Percentiles rank a stretch among this genome's conserved stretches.
Evolutionary conservation across 2,797 vertebrate genomes (phyloP).

Genomic region (Paratrypauchen microcephalus): DNA sequence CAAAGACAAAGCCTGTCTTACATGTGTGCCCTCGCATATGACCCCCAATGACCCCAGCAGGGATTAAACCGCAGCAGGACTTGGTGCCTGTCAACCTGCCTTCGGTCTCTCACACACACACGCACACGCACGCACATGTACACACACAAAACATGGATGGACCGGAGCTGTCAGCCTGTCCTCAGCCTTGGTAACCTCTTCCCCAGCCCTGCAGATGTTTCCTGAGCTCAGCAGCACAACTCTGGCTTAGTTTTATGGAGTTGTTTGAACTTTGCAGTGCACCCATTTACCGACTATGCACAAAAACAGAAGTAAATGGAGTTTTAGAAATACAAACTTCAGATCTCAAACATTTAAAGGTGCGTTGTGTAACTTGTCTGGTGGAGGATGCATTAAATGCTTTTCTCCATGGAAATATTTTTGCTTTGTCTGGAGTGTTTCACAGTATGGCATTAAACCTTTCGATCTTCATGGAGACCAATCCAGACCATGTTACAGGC

Average conservation of each 20-base stretch:
- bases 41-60: slow-evolving; percentile 48
- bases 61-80: slow-evolving; percentile 60
- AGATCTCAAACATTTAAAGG: not conserved
- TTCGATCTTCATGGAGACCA: no score
- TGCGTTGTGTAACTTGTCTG: no score
- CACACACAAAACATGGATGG: slow-evolving; percentile 11
- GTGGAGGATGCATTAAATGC: no score
- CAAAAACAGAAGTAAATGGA: not conserved
- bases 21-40: slow-evolving; percentile 36
- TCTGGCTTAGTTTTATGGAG: not conserved
- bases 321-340: not conserved
- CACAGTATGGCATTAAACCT: no score
- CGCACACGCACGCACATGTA: not conserved
- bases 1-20: slow-evolving; percentile 39
- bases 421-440: no score
- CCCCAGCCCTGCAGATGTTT: slow-evolving; percentile 67
- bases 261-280: slow-evolving; percentile 14
- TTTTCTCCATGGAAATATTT: no score
- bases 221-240: slow-evolving; percentile 47
- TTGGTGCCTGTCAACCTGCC: slow-evolving; percentile 56
- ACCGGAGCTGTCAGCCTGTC: slow-evolving; percentile 47
- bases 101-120: slow-evolving; percentile 27
- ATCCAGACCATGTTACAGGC: no score
- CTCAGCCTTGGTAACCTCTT: slow-evolving; percentile 59
- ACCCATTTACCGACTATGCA: slow-evolving; percentile 8